phyloP scores from a whole-genome alignment of 2,888 invertebrate genomes.

The Nezara viridula region DNA sequence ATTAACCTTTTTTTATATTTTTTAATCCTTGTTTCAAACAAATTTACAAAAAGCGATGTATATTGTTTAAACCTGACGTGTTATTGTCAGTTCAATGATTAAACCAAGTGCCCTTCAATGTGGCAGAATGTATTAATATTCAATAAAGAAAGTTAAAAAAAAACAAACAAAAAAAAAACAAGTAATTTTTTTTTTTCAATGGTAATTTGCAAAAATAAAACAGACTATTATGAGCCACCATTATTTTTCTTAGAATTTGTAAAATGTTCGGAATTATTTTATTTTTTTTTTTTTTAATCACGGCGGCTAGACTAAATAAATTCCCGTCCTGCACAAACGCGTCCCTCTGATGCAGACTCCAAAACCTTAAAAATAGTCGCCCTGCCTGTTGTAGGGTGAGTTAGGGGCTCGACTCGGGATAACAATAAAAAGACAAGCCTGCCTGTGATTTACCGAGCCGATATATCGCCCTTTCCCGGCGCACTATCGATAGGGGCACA shows the following conservation, averaged over 20 bases:
- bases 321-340: background rate
- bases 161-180: too few relatives aligned
- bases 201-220: too few relatives aligned
- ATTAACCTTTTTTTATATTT: too few relatives aligned
- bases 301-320: background rate
- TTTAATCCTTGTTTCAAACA: too few relatives aligned
- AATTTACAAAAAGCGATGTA: too few relatives aligned
- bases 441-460: background rate
- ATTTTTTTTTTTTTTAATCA: background rate
- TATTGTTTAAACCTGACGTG: too few relatives aligned
- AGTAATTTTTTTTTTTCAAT: too few relatives aligned
- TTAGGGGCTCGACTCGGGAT: background rate
- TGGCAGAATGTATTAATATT: too few relatives aligned
- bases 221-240: too few relatives aligned
- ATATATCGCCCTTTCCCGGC: background rate
- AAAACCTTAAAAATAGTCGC: conserved; percentile 24
- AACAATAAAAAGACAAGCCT: conserved; percentile 23
- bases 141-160: too few relatives aligned
- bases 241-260: background rate
- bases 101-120: too few relatives aligned
- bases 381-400: background rate
- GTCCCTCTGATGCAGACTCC: background rate
- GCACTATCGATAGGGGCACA: background rate
- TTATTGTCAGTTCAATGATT: too few relatives aligned
- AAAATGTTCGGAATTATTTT: background rate